Percentiles rank a stretch among this genome's conserved stretches.
These are phyloP conservation scores for Teleogryllus occipitalis DNA, from an alignment of 1,140 invertebrate genomes.

Conservation along the genomic window DNA sequence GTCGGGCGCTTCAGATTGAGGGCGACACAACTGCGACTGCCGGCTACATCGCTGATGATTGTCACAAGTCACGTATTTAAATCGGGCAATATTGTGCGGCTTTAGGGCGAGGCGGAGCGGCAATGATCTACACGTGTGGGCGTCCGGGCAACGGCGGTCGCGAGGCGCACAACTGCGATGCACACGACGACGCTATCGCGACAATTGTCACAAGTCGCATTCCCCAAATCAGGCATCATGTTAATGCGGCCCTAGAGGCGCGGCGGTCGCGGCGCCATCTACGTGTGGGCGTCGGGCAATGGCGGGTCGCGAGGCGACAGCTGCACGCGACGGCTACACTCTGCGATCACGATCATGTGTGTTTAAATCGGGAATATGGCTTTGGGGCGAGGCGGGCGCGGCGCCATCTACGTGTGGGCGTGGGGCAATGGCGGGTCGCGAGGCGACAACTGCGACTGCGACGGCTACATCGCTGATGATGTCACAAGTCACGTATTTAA, in stretches of 20 bases:
- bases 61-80: too few relatives aligned
- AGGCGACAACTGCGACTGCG: slow-evolving; percentile 83
- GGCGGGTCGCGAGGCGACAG: slow-evolving; percentile 76
- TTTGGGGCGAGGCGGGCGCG: slow-evolving; percentile 79
- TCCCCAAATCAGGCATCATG: too few relatives aligned
- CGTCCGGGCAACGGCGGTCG: slow-evolving; percentile 82
- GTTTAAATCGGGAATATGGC: too few relatives aligned
- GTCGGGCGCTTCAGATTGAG: slow-evolving; percentile 79
- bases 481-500: too few relatives aligned
- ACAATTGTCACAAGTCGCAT: too few relatives aligned
- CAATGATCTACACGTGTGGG: too few relatives aligned
- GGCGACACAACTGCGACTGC: slow-evolving; percentile 81
- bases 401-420: slow-evolving; percentile 86
- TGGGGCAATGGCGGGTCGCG: slow-evolving; percentile 82
- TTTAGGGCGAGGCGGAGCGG: too few relatives aligned
- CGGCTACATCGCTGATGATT: slow-evolving; percentile 78
- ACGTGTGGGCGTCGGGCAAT: slow-evolving; percentile 90
- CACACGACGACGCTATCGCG: slow-evolving; percentile 86
- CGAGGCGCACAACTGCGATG: slow-evolving; percentile 81
- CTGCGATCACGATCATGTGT: too few relatives aligned
- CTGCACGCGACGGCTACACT: slow-evolving; percentile 88
- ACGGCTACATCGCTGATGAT: slow-evolving; percentile 82
- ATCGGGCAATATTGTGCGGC: too few relatives aligned
- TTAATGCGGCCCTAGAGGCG: too few relatives aligned
- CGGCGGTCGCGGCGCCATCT: slow-evolving; percentile 83